Conservation (phyloP, 2,113 vertebrate species). For the Mormyrus lacerda region DNA sequence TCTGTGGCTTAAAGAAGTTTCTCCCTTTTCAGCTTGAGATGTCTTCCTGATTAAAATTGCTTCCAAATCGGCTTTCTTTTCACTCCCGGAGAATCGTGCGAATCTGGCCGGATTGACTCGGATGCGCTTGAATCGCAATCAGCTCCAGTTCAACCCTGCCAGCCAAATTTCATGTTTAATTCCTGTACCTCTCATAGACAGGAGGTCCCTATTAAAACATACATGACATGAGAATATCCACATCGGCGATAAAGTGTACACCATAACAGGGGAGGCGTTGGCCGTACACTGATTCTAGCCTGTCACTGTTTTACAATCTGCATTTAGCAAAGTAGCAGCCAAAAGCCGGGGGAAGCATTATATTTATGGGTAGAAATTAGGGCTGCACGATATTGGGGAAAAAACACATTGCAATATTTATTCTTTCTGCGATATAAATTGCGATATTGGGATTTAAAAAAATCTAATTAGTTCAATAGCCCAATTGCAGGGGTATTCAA, state of each 20-base stretch:
- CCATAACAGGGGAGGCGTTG: background rate
- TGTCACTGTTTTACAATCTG: background rate
- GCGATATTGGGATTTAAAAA: no score
- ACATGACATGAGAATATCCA: background rate
- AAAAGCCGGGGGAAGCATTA: background rate
- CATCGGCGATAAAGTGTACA: background rate
- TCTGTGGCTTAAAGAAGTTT: conserved; percentile 16
- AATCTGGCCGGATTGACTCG: background rate
- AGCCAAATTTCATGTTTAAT: background rate
- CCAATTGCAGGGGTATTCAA: no score
- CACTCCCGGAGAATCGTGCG: background rate
- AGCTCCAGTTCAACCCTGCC: background rate
- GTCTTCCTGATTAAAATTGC: conserved; percentile 14
- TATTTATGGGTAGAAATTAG: background rate
- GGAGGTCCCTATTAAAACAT: background rate
- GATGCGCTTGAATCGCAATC: conserved; percentile 10
- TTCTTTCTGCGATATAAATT: no score
- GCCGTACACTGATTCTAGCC: background rate
- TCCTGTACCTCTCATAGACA: background rate
- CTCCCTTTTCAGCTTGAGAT: background rate
- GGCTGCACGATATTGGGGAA: no score
- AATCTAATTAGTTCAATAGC: no score
- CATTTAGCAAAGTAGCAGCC: background rate
- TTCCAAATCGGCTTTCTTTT: conserved; percentile 11
- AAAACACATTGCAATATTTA: no score